A percentile compares a stretch with the other conserved stretches of the same genome.
Conservation (phyloP, 2,797 vertebrate genomes). For the Melanotaenia parkinsoni region DNA sequence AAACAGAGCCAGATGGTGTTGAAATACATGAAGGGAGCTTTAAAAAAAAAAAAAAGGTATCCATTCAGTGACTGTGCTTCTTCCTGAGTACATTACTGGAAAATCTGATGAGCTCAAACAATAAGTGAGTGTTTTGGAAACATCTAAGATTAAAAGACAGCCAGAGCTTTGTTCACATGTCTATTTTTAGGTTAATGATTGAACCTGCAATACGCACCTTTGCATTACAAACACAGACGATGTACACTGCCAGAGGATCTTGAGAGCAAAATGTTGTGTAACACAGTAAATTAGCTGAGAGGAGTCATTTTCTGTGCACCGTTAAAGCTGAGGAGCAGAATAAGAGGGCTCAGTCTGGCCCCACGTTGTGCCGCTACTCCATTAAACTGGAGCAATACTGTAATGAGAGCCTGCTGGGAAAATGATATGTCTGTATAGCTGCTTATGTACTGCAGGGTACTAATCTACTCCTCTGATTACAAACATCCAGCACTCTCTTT, state of each 20-base stretch:
- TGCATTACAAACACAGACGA: slow-evolving; percentile 7
- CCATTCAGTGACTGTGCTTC: slow-evolving; percentile 40
- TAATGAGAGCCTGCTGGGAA: slow-evolving; percentile 84
- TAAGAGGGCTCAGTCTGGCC: slow-evolving; percentile 70
- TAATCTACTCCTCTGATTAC: slow-evolving; percentile 84
- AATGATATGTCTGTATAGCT: slow-evolving; percentile 79
- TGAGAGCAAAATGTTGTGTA: slow-evolving; percentile 39
- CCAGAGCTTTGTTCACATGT: slow-evolving; percentile 46
- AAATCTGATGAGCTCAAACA: slow-evolving; percentile 60
- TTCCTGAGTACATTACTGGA: slow-evolving; percentile 40
- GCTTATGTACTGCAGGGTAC: slow-evolving; percentile 77
- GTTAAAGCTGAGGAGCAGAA: slow-evolving; percentile 68
- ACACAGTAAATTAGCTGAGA: slow-evolving; percentile 57
- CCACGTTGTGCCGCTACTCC: slow-evolving; percentile 65
- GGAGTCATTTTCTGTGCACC: slow-evolving; percentile 63
- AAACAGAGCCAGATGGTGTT: slow-evolving; percentile 78
- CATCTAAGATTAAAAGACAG: slow-evolving; percentile 40
- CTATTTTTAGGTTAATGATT: slow-evolving; percentile 65
- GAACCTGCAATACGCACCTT: slow-evolving; percentile 38
- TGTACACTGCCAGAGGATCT: slow-evolving; percentile 16
- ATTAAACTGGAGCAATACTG: slow-evolving; percentile 72
- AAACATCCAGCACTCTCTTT: slow-evolving; percentile 70
- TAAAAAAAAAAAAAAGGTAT: slow-evolving; percentile 58
- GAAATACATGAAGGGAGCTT: slow-evolving; percentile 69
- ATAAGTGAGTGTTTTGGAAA: slow-evolving; percentile 46